phyloP scores from a whole-genome alignment of 2,113 vertebrate genomes.

The Antechinus stuartii region DNA sequence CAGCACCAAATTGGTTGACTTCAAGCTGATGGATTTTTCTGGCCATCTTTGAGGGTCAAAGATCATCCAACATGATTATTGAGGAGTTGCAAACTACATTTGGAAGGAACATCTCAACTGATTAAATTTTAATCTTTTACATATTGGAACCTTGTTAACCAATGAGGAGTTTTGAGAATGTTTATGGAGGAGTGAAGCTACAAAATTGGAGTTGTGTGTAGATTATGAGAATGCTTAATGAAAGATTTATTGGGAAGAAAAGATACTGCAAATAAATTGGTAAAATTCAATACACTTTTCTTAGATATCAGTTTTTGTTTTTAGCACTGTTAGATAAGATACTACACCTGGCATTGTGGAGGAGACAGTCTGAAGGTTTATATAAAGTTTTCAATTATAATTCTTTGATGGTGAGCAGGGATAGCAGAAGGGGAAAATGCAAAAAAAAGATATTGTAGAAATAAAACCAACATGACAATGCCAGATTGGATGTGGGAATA shows the following conservation, averaged over 20 bases:
- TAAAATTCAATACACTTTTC: background rate
- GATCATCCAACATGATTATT: too few species aligned
- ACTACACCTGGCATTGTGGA: background rate
- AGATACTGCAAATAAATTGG: background rate
- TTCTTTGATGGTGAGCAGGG: background rate
- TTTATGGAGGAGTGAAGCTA: background rate
- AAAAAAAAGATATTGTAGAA: background rate
- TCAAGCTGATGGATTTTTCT: too few species aligned
- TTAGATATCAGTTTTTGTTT: background rate
- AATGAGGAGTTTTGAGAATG: background rate
- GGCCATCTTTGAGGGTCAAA: too few species aligned
- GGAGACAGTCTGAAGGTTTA: background rate
- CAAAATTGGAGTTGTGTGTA: background rate
- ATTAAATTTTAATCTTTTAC: too few species aligned
- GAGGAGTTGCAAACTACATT: too few species aligned
- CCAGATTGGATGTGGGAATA: background rate
- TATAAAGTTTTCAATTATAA: background rate
- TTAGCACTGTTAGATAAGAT: background rate
- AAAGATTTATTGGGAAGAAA: background rate
- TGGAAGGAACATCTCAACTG: too few species aligned
- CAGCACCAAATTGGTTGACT: too few species aligned
- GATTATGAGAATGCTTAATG: background rate
- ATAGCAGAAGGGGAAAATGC: background rate
- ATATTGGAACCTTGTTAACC: too few species aligned
- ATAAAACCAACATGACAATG: background rate